phyloP scores from a whole-genome alignment of 2,888 invertebrate species.

The Oligia fasciuncula region DNA sequence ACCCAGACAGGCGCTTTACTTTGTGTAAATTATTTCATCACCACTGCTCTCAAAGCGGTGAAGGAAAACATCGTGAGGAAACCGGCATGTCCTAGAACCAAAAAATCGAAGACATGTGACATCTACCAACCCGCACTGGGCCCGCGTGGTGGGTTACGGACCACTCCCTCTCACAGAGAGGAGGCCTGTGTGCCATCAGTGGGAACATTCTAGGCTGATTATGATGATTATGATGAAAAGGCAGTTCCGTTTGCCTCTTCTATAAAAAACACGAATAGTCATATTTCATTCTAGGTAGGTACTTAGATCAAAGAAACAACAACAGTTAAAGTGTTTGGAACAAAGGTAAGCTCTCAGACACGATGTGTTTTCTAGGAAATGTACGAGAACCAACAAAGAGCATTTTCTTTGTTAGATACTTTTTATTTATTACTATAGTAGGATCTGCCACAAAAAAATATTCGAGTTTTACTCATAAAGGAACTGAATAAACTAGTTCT shows the following conservation, averaged over 20 bases:
- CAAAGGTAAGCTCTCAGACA: constrained; percentile 36
- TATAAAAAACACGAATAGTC: constrained; percentile 8
- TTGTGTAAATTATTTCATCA: too few species aligned
- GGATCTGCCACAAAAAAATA: constrained; percentile 15
- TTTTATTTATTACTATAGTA: constrained; percentile 48
- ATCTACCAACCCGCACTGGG: too few species aligned
- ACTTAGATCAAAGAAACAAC: constrained; percentile 46
- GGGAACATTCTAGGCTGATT: too few species aligned
- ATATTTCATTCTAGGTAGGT: constrained; percentile 38
- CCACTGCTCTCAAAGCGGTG: too few species aligned
- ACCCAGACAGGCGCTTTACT: too few species aligned
- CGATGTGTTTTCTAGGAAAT: constrained; percentile 36
- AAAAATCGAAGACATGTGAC: too few species aligned
- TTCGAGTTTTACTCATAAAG: background rate
- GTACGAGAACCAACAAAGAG: constrained; percentile 27
- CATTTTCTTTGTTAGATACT: constrained; percentile 24
- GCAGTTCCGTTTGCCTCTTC: background rate
- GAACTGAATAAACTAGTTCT: background rate
- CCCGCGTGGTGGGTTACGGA: too few species aligned
- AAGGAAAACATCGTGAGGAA: too few species aligned
- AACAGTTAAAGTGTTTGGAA: constrained; percentile 48
- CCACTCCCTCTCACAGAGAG: too few species aligned
- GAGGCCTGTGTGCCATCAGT: too few species aligned
- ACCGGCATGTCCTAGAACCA: too few species aligned
- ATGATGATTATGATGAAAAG: too few species aligned